A percentile compares a stretch with the other conserved stretches of the same genome.
These are phyloP conservation scores for Folsomia candida DNA, from an alignment of 2,888 invertebrate genomes.

Conservation along the genomic window DNA sequence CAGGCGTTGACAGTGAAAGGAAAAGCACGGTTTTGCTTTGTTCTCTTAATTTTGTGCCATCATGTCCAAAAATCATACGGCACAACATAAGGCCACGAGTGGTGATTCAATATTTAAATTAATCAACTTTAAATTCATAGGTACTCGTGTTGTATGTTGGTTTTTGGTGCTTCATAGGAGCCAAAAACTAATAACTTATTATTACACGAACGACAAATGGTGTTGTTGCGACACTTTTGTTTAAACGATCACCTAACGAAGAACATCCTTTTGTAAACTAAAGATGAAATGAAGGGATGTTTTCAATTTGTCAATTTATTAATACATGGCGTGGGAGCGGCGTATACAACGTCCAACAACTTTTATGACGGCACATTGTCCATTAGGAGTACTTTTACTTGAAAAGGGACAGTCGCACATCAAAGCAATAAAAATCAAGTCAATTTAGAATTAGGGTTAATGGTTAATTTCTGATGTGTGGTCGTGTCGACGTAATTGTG, in stretches of 20 bases:
- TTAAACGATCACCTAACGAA: background rate
- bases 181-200: no score
- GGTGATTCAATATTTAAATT: background rate
- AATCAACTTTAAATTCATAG: background rate
- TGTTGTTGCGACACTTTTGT: slow-evolving; percentile 1
- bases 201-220: background rate
- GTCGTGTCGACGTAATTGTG: background rate
- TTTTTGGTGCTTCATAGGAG: no score
- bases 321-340: background rate
- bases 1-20: slow-evolving; percentile 33
- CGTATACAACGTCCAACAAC: background rate
- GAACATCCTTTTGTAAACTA: slow-evolving; percentile 2
- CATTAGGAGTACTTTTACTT: background rate
- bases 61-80: background rate
- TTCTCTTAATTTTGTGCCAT: background rate
- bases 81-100: background rate
- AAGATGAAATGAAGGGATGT: background rate
- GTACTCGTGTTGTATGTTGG: no score
- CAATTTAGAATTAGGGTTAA: slow-evolving; percentile 19
- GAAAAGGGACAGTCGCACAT: background rate
- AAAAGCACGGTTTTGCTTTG: slow-evolving; percentile 12
- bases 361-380: background rate
- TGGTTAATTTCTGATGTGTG: slow-evolving; percentile 7
- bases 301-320: slow-evolving; percentile 5
- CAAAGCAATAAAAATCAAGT: background rate